Evolutionary conservation across 2,888 invertebrate species (phyloP), one percentile per base, ranked within the genome.

Genomic region (Balanococcus diminutus): DNA sequence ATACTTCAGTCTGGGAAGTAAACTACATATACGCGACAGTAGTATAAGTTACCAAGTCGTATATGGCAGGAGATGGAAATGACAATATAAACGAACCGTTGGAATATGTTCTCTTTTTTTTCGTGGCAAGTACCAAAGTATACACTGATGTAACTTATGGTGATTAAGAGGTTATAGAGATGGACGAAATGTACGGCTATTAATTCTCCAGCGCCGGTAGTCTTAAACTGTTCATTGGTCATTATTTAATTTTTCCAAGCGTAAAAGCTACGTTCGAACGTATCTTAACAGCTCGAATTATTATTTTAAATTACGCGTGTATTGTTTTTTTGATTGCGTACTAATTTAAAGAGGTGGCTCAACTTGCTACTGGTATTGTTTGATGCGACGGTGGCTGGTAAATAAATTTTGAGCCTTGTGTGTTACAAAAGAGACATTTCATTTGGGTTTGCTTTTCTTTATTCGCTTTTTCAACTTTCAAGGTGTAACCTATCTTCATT

Each of bases 221-320:
- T 42, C 39, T 11, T 9, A 36, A 36, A n/a, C 75, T 79, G 19
- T 79, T 79, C 75, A 79, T 79, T 79, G 75, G 75, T 79, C 75
- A 79, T 79, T 79, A 79, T 36, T 79, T 79, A 79, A 36, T 32
- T 79, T 79, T 79, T 36, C 36, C 16, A 36, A 36, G 75, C 22
- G 75, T 36, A 36, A 36, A 67, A 5, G 31, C 28, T 28, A 67
- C 67, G 16, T 36, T 36, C n/a, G 75, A 79, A 36, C 28, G 75
- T 79, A 32, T 79, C 36, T 32, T 79, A 79, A 79, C 75, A 36
- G 32, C 32, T 79, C 19, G 75, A 79, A 79, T 79, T 79, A 79
- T 79, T 36, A 79, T 79, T 79, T 79, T 79, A 79, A 79, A 79
- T 79, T 79, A 79, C 75, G 75, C 75, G 28, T 36, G 75, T 36